Evolutionary conservation across 92 coral and sea anemone genomes (phyloP).

Genomic region (Zoanthus sansibaricus): DNA sequence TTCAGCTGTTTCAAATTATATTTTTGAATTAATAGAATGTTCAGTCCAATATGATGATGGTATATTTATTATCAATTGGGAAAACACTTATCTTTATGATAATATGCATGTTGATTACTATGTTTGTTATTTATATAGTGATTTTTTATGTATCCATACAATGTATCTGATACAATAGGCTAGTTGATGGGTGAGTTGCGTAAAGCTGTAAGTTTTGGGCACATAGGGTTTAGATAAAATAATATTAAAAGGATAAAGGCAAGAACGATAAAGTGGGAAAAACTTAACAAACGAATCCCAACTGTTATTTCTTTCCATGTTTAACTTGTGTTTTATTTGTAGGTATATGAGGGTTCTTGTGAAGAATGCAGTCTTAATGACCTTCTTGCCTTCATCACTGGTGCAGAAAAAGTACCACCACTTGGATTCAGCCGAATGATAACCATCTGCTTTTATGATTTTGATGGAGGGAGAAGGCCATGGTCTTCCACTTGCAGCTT

Average conservation of each 20-base stretch:
- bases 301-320: neutral
- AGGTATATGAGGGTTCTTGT: neutral
- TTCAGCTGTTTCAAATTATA: neutral
- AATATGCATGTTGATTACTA: neutral
- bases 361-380: slow-evolving; percentile 7
- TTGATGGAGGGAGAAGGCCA: slow-evolving; percentile 42
- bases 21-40: neutral
- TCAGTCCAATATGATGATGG: neutral
- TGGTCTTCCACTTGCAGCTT: neutral
- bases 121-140: neutral
- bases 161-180: no score
- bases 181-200: no score
- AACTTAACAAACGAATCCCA: neutral
- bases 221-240: neutral
- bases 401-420: no score
- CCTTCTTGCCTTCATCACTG: slow-evolving; percentile 22
- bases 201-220: no score
- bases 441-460: slow-evolving; percentile 30
- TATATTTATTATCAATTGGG: neutral
- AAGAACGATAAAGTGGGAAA: neutral
- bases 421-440: slow-evolving; percentile 24
- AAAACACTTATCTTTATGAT: neutral
- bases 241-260: neutral
- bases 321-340: neutral
- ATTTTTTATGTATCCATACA: no score